phyloP scores from a whole-genome alignment of 2,113 vertebrate species.

The Acinonyx jubatus region DNA sequence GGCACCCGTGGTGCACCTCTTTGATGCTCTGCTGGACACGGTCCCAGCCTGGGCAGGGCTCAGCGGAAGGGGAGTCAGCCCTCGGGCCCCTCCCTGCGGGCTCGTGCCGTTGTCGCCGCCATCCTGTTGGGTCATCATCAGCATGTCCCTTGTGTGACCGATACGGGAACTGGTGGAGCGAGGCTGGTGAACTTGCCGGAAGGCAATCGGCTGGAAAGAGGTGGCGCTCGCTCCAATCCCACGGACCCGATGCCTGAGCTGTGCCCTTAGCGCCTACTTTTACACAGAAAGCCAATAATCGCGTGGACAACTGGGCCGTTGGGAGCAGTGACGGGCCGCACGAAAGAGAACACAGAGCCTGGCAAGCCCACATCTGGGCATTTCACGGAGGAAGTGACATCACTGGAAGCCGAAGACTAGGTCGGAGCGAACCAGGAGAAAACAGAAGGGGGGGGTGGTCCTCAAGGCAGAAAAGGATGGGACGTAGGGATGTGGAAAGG shows the following conservation, averaged over 20 bases:
- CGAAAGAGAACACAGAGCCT: neutral
- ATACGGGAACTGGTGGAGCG: neutral
- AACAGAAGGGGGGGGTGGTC: rapidly evolving
- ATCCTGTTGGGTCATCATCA: neutral
- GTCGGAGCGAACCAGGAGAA: neutral
- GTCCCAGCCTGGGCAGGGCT: neutral
- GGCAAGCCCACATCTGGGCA: rapidly evolving
- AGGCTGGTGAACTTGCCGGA: neutral
- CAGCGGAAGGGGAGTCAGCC: neutral
- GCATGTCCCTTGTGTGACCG: neutral
- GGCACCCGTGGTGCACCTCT: neutral
- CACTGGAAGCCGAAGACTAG: neutral
- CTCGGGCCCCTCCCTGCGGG: rapidly evolving
- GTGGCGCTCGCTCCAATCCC: neutral
- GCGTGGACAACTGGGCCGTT: rapidly evolving
- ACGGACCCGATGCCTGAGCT: neutral
- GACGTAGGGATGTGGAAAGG: rapidly evolving
- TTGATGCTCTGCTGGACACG: rapidly evolving
- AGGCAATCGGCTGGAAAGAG: neutral
- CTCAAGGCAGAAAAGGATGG: too few species aligned
- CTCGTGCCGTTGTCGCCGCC: rapidly evolving
- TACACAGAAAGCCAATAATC: rapidly evolving
- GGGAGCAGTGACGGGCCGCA: rapidly evolving
- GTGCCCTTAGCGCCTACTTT: rapidly evolving
- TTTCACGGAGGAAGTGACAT: neutral